Base-by-base conservation (phyloP, 2,888 invertebrate genomes). In the Cryptocheilus praepositus region DNA sequence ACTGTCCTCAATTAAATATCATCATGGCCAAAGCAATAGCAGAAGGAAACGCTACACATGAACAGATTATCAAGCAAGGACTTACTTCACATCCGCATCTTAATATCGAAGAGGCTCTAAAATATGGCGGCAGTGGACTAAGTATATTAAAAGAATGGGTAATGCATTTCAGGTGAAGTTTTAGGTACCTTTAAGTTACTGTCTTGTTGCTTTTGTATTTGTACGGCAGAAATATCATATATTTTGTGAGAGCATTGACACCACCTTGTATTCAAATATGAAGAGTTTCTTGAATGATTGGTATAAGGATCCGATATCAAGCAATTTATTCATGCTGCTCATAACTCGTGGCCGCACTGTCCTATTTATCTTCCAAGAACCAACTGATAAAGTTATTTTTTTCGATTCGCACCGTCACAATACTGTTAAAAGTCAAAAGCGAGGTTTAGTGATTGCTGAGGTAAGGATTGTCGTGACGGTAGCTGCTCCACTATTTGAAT, bases 41-140 rank as follows among this genome's bases (percentile, higher is more conserved):
- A 74, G 90, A 91, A 80, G 92, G 92, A n/a, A 92, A 93, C 77
- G 85, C 85, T 53, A 91, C 90, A 22, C 91, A 92, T 77, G 89
- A 82, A 4, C 74, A 81, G 71, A 84, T 88, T 57, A 58, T 87
- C 7, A 77, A 80, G 25, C 74, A 81, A 43, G 77, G 81, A 57
- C 70, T 88, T 11, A 81, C 86, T 62, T 73, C 83, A 22, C 81
- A 89, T 80, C 86, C 84, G 0, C 86, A 86, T 71, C 81, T 89
- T 15, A 86, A 79, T 60, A 81, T 81, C 2, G 85, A 85, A 86
- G 82, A 89, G 84, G 81, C 88, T 89, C 61, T 91, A 86, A 81
- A 74, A 81, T 72, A 89, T 85, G 80, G 89, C 84, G 73, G 85
- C 74, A 70, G 69, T 54, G 81, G 79, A 65, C 73, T 86, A 19